Base-by-base conservation (phyloP, 1,140 invertebrate genomes). In the Oncopodura yosiiana region DNA sequence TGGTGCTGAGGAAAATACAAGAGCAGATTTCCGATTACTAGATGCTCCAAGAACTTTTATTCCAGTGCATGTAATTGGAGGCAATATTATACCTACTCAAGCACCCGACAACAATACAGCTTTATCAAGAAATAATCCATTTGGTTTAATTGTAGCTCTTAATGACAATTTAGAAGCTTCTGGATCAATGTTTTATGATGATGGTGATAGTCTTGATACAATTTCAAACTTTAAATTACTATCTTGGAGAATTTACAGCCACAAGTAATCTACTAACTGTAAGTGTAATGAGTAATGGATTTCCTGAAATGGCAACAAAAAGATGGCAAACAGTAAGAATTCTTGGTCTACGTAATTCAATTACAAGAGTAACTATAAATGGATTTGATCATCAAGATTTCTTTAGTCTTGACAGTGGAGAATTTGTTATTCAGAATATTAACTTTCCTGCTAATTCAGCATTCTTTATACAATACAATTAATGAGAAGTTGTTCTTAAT, bases 31-130 rank as follows among this genome's bases (percentile, higher is more conserved):
- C 43, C 61, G 72, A 3, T 71, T 63, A 14, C 55, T 85, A n/a
- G 52, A 72, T 12, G 78, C 80, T 6, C 78, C 79, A 23, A 44
- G 76, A 3, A 76, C 80, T 63, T 77, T 69, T 12, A 84, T 87
- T 58, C 82, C 81, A 23, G 65, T 84, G 53, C 74, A 81, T 52
- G 67, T 87, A n/a, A 70, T 82, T 65, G 84, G 82, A 52, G 87
- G 87, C 8, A 73, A 71, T 38, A 79, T 90, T 53, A 61, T 92
- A 27, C 83, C 86, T 0, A 70, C 73, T 44, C 84, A 88, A 65
- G 69, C 71, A 55, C 75, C 82, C 16, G 73, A 72, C 24, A 58
- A 70, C 2, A 60, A 53, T 16, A 59, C 57, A 26, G 30, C 45
- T 14, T n/a, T 38, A 1, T 41, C 57, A 3, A 66, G 70, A n/a